Evolutionary conservation across 2,888 invertebrate species (phyloP), one percentile per base, ranked within the genome.

Genomic region (Therioaphis trifolii): DNA sequence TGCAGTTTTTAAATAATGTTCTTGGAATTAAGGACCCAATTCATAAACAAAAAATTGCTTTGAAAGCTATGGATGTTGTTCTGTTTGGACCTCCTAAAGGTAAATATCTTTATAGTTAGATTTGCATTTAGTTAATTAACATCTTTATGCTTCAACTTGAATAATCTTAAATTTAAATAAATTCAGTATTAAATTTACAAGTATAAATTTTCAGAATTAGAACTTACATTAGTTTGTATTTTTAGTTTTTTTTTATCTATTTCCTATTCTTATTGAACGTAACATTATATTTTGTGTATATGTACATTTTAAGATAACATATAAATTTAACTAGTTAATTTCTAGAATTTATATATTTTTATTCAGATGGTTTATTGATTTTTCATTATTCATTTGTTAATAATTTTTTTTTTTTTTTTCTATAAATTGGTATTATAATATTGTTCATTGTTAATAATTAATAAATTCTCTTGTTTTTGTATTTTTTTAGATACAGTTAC

Each of bases 31-130:
- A 97, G 90, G 98, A 99, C 90, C 96, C 96, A 29, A 98, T 99
- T 87, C 98, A 99, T 90, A 96, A 97, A 88, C 98, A 99, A 91
- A 99, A 99, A 90, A 93, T 98, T 86, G 94, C 96, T 4, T 91
- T 99, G 66, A 99, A 99, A 90, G 99, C 99, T 21, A 98, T 98
- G 95, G 99, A 99, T 89, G 96, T 98, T 76, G 99, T 99, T 29
- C 92, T 99, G 49, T 99, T 99, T 90, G 99, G 99, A 72, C 96
- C 97, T 85, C 97, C 98, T 40, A 97, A 97, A 93, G 96, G 97
- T 97, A n/a, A n/a, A n/a, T n/a, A n/a, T n/a, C n/a, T n/a, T n/a
- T n/a, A n/a, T 92, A 88, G 40, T 27, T 35, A 7, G 9, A 55
- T 9, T 69, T 27, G 3, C 24, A 40, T 52, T 68, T 18, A 7